Evolutionary conservation across 2,113 vertebrate species (phyloP), one percentile per base, ranked within the genome.

Genomic region (Myrmecobius fasciatus): DNA sequence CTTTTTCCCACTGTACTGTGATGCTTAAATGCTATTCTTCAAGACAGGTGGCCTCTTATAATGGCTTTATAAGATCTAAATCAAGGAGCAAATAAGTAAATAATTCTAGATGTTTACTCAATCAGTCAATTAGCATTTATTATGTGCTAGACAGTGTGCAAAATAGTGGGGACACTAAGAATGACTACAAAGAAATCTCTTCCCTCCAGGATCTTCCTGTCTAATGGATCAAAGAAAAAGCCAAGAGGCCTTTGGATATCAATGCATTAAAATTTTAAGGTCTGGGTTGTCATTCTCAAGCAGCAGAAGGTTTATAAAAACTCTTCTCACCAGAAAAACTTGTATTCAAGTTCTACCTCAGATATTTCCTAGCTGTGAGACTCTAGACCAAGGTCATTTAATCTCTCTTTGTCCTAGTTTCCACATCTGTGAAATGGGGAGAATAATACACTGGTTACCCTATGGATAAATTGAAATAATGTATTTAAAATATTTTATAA

Each of bases 271-370:
- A n/a, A 48, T 36, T 90, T 17, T 91, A 91, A 93, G 90, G 43
- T 31, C 83, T 7, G 52, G 52, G 91, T 24, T 46, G 12, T n/a
- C 47, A 89, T 56, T 53, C 53, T 43, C 47, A 94, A 9, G 92
- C 89, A 36, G 91, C 31, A 91, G 91, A 96, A 47, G 89, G 25
- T 31, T 51, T 46, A 90, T 52, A 96, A 51, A 43, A n/a, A 67
- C 1, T 31, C 2, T 43, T 83, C 67, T 24, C 14, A 3, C 51
- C 67, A 24, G 4, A 25, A 25, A 7, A 0, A 43, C 11, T 91
- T 25, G 0, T 20, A 91, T 47, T 92, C 8, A 88, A 54, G 31
- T 90, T 6, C 52, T 1, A 83, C 67, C 20, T 83, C 67, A 22
- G 20, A 43, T 6, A 83, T 83, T 83, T 24, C 36, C 67, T 83